Conservation (phyloP, 2,888 invertebrate genomes). For the Operophtera brumata region DNA sequence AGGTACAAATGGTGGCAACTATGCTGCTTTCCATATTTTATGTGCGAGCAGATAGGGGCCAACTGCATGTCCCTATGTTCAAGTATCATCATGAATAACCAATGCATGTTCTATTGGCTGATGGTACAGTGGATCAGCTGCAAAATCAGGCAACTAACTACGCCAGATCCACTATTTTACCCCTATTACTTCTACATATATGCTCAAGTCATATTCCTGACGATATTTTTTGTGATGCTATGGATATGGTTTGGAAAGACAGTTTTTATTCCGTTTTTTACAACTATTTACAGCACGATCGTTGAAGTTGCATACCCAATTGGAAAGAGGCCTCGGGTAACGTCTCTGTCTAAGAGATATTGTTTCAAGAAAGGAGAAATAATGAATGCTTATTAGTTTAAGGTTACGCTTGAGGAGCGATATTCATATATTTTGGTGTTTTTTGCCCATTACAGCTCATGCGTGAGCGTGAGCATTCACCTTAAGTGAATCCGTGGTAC, state of each 20-base stretch:
- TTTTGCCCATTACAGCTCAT: no score
- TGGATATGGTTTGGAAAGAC: constrained; percentile 56
- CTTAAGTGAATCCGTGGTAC: no score
- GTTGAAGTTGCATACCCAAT: constrained; percentile 6
- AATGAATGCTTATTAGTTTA: no score
- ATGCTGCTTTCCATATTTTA: constrained; percentile 65
- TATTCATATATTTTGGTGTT: no score
- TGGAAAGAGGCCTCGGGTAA: neutral
- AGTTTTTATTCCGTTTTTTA: constrained; percentile 54
- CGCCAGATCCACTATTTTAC: constrained; percentile 62
- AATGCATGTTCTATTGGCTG: constrained; percentile 66
- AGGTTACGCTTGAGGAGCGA: no score
- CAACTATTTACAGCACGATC: constrained; percentile 43
- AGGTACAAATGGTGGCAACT: constrained; percentile 66
- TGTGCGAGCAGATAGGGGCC: constrained; percentile 58
- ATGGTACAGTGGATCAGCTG: constrained; percentile 66
- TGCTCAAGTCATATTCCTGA: constrained; percentile 61
- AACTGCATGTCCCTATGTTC: constrained; percentile 56
- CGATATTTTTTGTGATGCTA: constrained; percentile 46
- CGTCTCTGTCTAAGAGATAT: no score
- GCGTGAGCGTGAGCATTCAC: no score
- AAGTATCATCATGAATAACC: constrained; percentile 58
- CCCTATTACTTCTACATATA: constrained; percentile 71
- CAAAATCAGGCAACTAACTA: constrained; percentile 58
- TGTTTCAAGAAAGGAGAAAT: no score